Evolutionary conservation across 2,888 invertebrate species (phyloP), one percentile per base, ranked within the genome.

Genomic region (Thera obeliscata): DNA sequence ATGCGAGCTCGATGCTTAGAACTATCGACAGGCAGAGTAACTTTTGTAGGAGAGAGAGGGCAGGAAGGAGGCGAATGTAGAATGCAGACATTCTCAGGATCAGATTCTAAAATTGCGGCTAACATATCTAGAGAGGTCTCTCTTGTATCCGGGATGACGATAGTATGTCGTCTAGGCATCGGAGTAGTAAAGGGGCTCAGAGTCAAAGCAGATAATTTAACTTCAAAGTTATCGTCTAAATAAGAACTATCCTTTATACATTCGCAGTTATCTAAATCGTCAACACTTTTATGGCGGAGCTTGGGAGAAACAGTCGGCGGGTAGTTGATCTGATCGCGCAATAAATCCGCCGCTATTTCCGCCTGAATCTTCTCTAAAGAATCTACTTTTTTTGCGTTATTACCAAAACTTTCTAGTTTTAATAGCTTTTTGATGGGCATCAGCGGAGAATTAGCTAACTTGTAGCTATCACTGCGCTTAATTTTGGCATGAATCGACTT

Each of bases 381-480:
- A 77, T 93, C 85, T 65, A 90, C 90, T 85, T 94, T 94, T 83
- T 92, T 94, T 66, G 89, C 79, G 70, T 84, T 87, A 75, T 79
- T 84, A 69, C 87, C 82, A 80, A 94, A 94, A 79, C 86, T 93
- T 78, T 94, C 94, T 38, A 93, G 85, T 82, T 93, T 94, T 56
- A 94, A 84, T 74, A 94, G 92, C 83, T 95, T 96, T 87, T 95
- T 95, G 61, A 96, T 95, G 49, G 95, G 95, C 88, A 95, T 94
- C 72, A 95, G 94, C 36, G 95, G 95, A 75, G 95, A 95, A 88
- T 97, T 97, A 12, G 97, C 97, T 87, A 96, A 94, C 74, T 97
- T 95, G 84, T 97, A 97, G 88, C 97, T 97, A 86, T 97, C 97
- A 85, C 97, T 97, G 69, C 97, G 96, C 87, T 96, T 97, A 57